Evolutionary conservation across 2,888 invertebrate species (phyloP), one percentile per base, ranked within the genome.

Genomic region (Eupithecia vulgata): DNA sequence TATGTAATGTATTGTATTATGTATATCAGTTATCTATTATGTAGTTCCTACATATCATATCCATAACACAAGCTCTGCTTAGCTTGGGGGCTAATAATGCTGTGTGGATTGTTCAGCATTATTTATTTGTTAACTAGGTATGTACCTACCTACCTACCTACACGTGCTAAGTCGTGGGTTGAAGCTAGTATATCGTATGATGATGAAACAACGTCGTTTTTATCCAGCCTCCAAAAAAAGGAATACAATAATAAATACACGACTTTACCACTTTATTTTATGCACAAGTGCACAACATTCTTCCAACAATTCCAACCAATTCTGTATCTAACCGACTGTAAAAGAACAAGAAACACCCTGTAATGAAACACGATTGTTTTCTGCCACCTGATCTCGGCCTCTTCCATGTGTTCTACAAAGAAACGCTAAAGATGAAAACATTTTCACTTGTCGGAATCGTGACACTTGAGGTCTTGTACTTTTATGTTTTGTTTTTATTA

Each of bases 281-380:
- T 57, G 52, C 57, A 25, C 25, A 25, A 57, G 12, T 13, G 10
- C 12, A 57, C 57, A 57, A 25, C 21, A 12, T 57, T 21, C 8
- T 57, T 57, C 25, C 21, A 57, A 61, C 61, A 37, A 37, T 67
- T 35, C n/a, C 48, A 52, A 52, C 21, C 35, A 52, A 48, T 67
- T 52, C 48, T 61, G 57, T 57, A 0, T 5, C 57, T 57, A 21
- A 75, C 68, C 74, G 70, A 72, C 75, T 57, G 64, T 71, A 72
- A 57, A 67, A 68, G 65, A 76, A 78, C 76, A 74, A 70, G 57
- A 72, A 78, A 75, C 80, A 80, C 81, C 76, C 45, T 42, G 64
- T 84, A 83, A 86, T 85, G 85, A 84, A 86, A 85, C 80, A 66
- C 81, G 78, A 85, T 86, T 86, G 84, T 83, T 84, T 76, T 57